phyloP scores from a whole-genome alignment of 2,797 vertebrate species.

The Petrocephalus sullivani region DNA sequence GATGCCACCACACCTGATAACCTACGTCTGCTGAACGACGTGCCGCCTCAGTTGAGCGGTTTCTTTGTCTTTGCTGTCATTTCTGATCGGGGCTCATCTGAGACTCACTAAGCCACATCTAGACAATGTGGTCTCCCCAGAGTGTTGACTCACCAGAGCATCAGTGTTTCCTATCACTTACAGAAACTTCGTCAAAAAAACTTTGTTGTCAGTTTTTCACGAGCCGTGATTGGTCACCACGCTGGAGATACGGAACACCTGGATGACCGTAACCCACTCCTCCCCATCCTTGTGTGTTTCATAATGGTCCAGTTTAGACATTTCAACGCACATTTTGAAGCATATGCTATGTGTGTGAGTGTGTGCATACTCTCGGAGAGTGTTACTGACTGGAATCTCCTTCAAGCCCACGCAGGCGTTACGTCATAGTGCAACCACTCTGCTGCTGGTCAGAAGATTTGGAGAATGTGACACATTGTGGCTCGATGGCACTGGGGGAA shows the following conservation, averaged over 20 bases:
- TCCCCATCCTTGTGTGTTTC: background rate
- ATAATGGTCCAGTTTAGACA: background rate
- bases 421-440: background rate
- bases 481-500: background rate
- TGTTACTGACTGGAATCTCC: background rate
- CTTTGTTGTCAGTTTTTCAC: background rate
- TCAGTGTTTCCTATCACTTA: conserved; percentile 9
- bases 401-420: background rate
- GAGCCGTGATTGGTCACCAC: background rate
- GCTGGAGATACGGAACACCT: background rate
- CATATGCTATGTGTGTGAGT: background rate
- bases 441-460: background rate
- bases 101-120: background rate
- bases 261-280: background rate
- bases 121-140: background rate
- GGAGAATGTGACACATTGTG: background rate
- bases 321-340: background rate
- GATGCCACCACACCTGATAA: background rate
- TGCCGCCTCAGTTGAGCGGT: background rate
- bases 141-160: background rate
- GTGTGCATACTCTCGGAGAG: background rate
- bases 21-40: background rate
- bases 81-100: background rate
- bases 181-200: background rate
- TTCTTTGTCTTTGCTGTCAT: background rate